Evolutionary conservation across 2,797 vertebrate genomes (phyloP), one percentile per base, ranked within the genome.

Genomic region (Megaceryle alcyon): DNA sequence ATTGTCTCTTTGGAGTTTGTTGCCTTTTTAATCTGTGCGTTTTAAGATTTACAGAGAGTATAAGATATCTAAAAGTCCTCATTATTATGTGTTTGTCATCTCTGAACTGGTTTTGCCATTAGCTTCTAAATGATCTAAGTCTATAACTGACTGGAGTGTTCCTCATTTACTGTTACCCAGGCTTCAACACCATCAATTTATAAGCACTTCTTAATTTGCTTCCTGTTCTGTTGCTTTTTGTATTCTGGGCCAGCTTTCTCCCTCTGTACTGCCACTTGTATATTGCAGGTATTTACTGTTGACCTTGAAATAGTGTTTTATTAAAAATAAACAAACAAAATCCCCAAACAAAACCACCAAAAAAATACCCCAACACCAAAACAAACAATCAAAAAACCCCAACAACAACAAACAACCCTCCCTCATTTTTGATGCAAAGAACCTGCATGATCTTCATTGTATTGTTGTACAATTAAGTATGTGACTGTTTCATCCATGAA

Each of bases 61-160:
- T 70, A 73, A 94, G 71, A 68, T 88, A 78, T 86, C 88, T 94
- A 25, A 73, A 94, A 88, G 49, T 81, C 56, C 65, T 96, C 72
- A 56, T 94, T 91, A 86, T 80, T 92, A 77, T 61, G 61, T 92
- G 72, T 87, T 93, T 94, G 57, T 93, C 83, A 91, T 83, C 88
- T 87, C 90, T 94, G 70, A 92, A 83, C 63, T 85, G 60, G 73
- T 84, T 96, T 94, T 93, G 51, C 60, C 46, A 90, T 95, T 95
- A 95, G 69, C 76, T 92, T 94, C 82, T 86, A 84, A 94, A 92
- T 82, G 87, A 95, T 85, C 54, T 82, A 86, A 92, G 75, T 88
- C 80, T 90, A 7, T 88, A 88, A 83, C 91, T 59, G 65, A 92
- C 83, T 88, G 43, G 60, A 87, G 75, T 53, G 46, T 86, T 94